Conservation (phyloP, 92 coral and sea anemone species). For the Epizoanthus ramosus region DNA sequence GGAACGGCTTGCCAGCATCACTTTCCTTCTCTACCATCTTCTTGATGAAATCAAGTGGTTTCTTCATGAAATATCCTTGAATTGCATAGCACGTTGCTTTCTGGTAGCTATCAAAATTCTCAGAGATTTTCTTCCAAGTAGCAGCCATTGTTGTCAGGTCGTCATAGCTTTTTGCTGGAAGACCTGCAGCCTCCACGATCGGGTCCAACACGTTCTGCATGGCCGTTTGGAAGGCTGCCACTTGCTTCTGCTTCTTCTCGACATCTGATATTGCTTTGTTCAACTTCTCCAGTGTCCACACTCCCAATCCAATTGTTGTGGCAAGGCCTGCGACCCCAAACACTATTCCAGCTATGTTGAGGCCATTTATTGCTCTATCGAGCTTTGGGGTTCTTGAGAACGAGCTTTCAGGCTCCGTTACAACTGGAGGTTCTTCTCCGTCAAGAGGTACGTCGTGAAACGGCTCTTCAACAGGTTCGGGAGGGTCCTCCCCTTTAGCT, state of each 20-base stretch:
- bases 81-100: slow-evolving; percentile 51
- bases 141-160: slow-evolving; percentile 39
- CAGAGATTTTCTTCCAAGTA: slow-evolving; percentile 55
- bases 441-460: slow-evolving; percentile 51
- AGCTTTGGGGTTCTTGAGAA: slow-evolving; percentile 43
- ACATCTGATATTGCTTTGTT: too few relatives aligned
- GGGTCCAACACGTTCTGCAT: too few relatives aligned
- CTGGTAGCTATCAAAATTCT: slow-evolving; percentile 51
- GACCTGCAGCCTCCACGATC: too few relatives aligned
- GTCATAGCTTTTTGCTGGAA: too few relatives aligned
- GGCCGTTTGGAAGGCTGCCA: too few relatives aligned
- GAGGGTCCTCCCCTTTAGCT: slow-evolving; percentile 45
- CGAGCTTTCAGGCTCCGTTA: slow-evolving; percentile 28
- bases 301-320: slow-evolving; percentile 61
- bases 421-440: slow-evolving; percentile 33
- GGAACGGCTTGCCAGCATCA: slow-evolving; percentile 56
- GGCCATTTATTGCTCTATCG: slow-evolving; percentile 33
- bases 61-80: slow-evolving; percentile 47
- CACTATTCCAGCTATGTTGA: slow-evolving; percentile 63
- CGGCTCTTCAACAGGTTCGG: slow-evolving; percentile 41
- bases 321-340: slow-evolving; percentile 67
- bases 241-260: too few relatives aligned
- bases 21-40: slow-evolving; percentile 33
- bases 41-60: slow-evolving; percentile 36
- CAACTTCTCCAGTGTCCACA: slow-evolving; percentile 53